Evolutionary conservation across 2,888 invertebrate species (phyloP).

Genomic region (Synanthedon formicaeformis): DNA sequence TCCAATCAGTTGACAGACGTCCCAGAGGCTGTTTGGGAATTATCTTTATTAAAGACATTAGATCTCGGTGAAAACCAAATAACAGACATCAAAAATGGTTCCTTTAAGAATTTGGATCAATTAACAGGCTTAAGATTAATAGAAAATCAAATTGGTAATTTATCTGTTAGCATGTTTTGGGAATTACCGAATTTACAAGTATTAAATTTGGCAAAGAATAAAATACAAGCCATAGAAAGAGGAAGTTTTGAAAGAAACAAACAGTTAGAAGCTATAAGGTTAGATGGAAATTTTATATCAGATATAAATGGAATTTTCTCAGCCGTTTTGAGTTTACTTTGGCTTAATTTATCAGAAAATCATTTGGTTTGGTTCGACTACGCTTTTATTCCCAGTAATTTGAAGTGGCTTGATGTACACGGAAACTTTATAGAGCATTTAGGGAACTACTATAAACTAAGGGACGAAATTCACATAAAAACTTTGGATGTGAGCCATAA

Average conservation of each 20-base stretch:
- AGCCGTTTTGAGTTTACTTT: constrained; percentile 81
- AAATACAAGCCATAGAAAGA: constrained; percentile 84
- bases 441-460: constrained; percentile 88
- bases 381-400: constrained; percentile 87
- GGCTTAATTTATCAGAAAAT: constrained; percentile 91
- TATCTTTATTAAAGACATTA: constrained; percentile 86
- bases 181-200: constrained; percentile 86
- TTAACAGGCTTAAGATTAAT: constrained; percentile 88
- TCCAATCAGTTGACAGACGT: constrained; percentile 85
- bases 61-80: constrained; percentile 94
- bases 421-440: constrained; percentile 89
- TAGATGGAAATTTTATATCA: constrained; percentile 88
- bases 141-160: constrained; percentile 88
- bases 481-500: constrained; percentile 92
- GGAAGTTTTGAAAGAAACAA: constrained; percentile 86
- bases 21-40: constrained; percentile 83
- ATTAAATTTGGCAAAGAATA: constrained; percentile 89
- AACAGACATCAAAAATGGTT: constrained; percentile 83
- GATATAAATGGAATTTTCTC: constrained; percentile 92
- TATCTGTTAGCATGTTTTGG: constrained; percentile 87
- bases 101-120: constrained; percentile 87
- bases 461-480: constrained; percentile 82
- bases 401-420: constrained; percentile 91
- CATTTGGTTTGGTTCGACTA: constrained; percentile 94
- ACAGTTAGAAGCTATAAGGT: constrained; percentile 85